phyloP scores from a whole-genome alignment of 1,140 invertebrate genomes.

The Lucilia sericata region DNA sequence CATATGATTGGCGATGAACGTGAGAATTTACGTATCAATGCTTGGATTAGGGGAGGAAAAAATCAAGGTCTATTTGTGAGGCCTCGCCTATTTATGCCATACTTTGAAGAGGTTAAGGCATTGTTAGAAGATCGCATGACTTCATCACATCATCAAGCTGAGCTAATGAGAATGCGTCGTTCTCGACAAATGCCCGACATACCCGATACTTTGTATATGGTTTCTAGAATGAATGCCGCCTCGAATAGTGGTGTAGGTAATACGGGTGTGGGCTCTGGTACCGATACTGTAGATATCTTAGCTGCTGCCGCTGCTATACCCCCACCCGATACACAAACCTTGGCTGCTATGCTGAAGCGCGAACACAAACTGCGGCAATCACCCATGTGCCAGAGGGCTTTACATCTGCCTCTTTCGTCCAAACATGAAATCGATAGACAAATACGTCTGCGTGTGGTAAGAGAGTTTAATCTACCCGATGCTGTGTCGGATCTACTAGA shows the following conservation, averaged over 20 bases:
- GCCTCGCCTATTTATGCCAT: slow-evolving; percentile 91
- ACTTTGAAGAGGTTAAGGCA: slow-evolving; percentile 92
- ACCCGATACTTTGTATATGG: slow-evolving; percentile 95
- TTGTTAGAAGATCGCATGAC: slow-evolving; percentile 87
- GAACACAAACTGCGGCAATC: slow-evolving; percentile 86
- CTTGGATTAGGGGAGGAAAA: slow-evolving; percentile 85
- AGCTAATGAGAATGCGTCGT: slow-evolving; percentile 79
- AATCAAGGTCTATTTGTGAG: slow-evolving; percentile 86
- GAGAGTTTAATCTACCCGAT: slow-evolving; percentile 95
- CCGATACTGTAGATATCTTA: slow-evolving; percentile 74
- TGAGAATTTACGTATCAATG: slow-evolving; percentile 80
- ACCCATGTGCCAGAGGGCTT: slow-evolving; percentile 82
- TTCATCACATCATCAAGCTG: slow-evolving; percentile 73
- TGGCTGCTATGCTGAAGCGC: slow-evolving; percentile 86
- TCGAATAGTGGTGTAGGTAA: slow-evolving; percentile 69
- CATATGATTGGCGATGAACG: slow-evolving; percentile 85
- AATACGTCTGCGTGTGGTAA: slow-evolving; percentile 87
- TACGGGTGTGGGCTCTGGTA: slow-evolving; percentile 72
- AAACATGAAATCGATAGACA: slow-evolving; percentile 81
- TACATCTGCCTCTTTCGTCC: slow-evolving; percentile 80
- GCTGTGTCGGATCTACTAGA: slow-evolving; percentile 88
- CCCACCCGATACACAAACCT: slow-evolving; percentile 80
- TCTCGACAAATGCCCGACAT: slow-evolving; percentile 81
- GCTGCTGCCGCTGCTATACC: slow-evolving; percentile 74
- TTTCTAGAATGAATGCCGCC: slow-evolving; percentile 69